These are phyloP conservation scores for Metopolophium dirhodum DNA, from an alignment of 1,140 invertebrate species.

Conservation along the genomic window DNA sequence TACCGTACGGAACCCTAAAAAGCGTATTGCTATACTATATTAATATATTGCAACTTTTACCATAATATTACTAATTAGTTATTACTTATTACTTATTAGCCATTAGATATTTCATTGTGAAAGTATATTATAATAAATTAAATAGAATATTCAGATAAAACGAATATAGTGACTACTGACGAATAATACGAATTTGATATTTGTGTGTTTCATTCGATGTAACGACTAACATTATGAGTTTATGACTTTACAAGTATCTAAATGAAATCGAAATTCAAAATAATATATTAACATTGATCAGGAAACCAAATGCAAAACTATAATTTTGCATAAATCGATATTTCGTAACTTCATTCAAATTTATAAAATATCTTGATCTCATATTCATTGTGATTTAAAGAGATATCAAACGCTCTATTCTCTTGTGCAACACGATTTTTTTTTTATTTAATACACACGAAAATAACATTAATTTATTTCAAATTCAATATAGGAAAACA, in stretches of 20 bases:
- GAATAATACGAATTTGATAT: not conserved
- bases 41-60: too few relatives aligned
- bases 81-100: not conserved
- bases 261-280: conserved; percentile 28
- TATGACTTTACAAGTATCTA: not conserved
- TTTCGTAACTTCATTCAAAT: conserved; percentile 41
- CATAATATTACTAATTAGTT: not conserved
- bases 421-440: conserved; percentile 11
- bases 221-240: not conserved
- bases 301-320: conserved; percentile 8
- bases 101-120: not conserved
- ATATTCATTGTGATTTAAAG: conserved; percentile 23
- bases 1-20: too few relatives aligned
- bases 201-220: not conserved
- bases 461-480: conserved; percentile 7
- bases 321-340: not conserved
- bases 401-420: not conserved
- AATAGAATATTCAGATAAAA: not conserved
- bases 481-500: not conserved
- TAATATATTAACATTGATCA: not conserved
- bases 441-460: not conserved
- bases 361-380: not conserved
- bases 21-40: too few relatives aligned
- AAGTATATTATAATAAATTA: not conserved
- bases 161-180: not conserved